Base-by-base conservation (phyloP, 2,888 invertebrate species). In the Conchocele bisecta region DNA sequence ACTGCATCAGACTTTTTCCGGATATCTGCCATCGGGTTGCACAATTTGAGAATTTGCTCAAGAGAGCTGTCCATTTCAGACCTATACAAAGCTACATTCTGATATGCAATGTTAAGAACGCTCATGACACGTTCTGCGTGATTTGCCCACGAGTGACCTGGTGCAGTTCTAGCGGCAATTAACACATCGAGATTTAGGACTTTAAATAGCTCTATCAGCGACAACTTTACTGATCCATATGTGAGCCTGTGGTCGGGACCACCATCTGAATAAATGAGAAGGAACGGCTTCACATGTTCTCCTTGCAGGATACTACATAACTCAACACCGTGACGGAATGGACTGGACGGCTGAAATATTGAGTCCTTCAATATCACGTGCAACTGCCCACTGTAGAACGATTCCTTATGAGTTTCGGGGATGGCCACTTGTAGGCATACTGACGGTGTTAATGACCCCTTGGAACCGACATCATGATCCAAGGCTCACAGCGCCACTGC, bases 71-170 rank as follows among this genome's bases (percentile, higher is more conserved):
- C 48, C 41, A 65, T 58, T 44, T 76, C 75, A 15, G 13, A 20
- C 22, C 76, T 31, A 24, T 31, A 20, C 15, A 73, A 28, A 22
- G 79, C 59, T 7, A 53, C 58, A 70, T 79, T 79, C 44, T 76
- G 75, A n/a, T 42, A 64, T 5, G 72, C 79, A 13, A 76, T 9
- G 37, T 79, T 79, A 13, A 79, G 29, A 11, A 73, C 13, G 15
- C 37, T 37, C 79, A 79, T 79, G 22, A 79, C 58, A 24, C 79
- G 35, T 56, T 79, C 76, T n/a, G 60, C 76, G 33, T 72, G 74
- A 41, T 78, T 80, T 1, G 46, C 31, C 75, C 77, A 75, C 7
- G 22, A 29, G 29, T 78, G 69, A 6, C 75, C 72, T 31, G 80
- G 80, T 22, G 75, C 77, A 35, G 80, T 77, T 41, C 75, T 31